Conservation (phyloP, 2,797 vertebrate genomes). For the Myiotriccus ornatus region DNA sequence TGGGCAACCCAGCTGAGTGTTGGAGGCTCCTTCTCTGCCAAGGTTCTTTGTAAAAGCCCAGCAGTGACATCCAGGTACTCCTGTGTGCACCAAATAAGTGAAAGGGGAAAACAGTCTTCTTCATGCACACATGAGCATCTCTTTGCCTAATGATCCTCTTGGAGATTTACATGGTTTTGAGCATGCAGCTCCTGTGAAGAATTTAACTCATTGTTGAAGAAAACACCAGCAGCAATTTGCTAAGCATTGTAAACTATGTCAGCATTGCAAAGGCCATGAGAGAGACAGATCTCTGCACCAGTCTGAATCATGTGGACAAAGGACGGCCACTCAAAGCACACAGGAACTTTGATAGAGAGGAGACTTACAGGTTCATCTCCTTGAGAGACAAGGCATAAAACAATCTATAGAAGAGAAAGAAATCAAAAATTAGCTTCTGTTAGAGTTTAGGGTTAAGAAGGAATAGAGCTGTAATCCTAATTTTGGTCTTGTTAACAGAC, state of each 20-base stretch:
- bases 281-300: not conserved
- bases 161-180: not conserved
- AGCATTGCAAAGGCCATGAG: not conserved
- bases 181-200: not conserved
- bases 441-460: not conserved
- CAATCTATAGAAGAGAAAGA: not conserved
- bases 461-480: not conserved
- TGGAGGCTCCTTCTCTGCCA: not conserved
- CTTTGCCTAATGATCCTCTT: not conserved
- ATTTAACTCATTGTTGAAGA: not conserved
- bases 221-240: not conserved
- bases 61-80: not conserved
- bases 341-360: not conserved
- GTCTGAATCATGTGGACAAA: not conserved
- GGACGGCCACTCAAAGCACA: not conserved
- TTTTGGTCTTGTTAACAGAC: not conserved
- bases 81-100: not conserved
- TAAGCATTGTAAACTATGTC: not conserved
- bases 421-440: not conserved
- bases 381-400: not conserved
- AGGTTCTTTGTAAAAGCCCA: not conserved
- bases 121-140: fast-evolving
- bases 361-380: not conserved
- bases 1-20: not conserved
- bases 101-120: not conserved